These are phyloP conservation scores for Plestiodon gilberti DNA, from an alignment of 2,113 vertebrate species.

Conservation along the genomic window DNA sequence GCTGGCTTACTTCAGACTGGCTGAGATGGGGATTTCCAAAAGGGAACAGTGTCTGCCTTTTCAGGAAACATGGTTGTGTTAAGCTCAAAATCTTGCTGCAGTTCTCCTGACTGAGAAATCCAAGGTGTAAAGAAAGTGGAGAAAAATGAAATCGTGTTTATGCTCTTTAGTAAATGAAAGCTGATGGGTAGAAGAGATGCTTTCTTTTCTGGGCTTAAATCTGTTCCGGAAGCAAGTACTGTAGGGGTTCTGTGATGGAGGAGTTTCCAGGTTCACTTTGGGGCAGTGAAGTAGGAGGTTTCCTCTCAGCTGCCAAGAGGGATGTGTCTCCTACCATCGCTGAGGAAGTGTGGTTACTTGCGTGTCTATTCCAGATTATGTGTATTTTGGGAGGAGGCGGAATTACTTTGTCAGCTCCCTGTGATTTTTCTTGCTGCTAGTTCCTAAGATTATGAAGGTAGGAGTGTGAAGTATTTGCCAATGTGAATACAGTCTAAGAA, in stretches of 20 bases:
- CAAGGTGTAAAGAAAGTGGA: background rate
- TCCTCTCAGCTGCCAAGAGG: background rate
- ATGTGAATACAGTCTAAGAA: background rate
- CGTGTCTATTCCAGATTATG: background rate
- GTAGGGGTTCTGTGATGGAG: background rate
- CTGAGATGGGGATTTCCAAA: conserved; percentile 13
- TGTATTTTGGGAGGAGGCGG: background rate
- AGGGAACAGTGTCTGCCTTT: background rate
- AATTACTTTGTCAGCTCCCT: background rate
- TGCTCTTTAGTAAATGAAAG: background rate
- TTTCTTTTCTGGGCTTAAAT: background rate
- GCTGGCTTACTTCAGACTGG: background rate
- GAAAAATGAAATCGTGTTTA: background rate
- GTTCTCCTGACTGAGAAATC: background rate
- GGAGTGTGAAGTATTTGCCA: background rate
- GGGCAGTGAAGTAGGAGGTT: background rate
- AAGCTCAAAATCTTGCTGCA: background rate
- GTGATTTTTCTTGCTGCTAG: background rate
- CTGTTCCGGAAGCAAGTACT: background rate
- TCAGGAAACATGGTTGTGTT: background rate
- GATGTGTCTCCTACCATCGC: background rate
- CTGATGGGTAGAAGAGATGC: too few relatives aligned
- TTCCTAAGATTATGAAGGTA: background rate
- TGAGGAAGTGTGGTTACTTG: background rate
- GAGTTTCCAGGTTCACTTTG: background rate